Conservation (phyloP, 64 coral and sea anemone genomes). For the Catalaphyllia jardinei region DNA sequence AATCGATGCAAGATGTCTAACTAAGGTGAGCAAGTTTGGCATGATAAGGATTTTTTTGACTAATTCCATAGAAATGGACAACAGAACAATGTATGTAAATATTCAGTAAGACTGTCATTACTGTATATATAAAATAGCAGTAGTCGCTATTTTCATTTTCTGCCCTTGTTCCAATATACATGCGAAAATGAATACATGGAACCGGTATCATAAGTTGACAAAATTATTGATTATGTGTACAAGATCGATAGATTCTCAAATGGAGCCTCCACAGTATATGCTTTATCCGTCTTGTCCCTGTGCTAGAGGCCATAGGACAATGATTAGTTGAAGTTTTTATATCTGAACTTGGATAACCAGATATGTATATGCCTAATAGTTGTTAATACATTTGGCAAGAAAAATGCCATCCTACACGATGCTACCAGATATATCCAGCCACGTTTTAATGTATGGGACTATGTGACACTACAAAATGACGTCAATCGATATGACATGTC, state of each 20-base stretch:
- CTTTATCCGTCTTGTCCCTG: slow-evolving; percentile 61
- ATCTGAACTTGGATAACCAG: too few species aligned
- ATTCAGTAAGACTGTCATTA: slow-evolving; percentile 60
- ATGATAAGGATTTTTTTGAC: slow-evolving; percentile 77
- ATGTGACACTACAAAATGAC: slow-evolving; percentile 64
- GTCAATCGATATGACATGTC: slow-evolving; percentile 62
- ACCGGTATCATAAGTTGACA: too few species aligned
- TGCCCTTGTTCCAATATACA: slow-evolving; percentile 60
- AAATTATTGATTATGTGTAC: too few species aligned
- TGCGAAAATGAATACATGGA: slow-evolving; percentile 40
- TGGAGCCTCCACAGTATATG: slow-evolving; percentile 52
- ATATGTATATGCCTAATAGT: too few species aligned
- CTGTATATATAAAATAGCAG: slow-evolving; percentile 60
- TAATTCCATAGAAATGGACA: too few species aligned
- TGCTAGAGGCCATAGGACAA: slow-evolving; percentile 53
- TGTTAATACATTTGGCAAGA: too few species aligned
- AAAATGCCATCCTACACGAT: background rate
- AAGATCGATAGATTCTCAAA: background rate
- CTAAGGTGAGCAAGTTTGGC: slow-evolving; percentile 69
- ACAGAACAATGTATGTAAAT: background rate
- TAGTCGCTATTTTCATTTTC: slow-evolving; percentile 66
- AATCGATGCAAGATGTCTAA: slow-evolving; percentile 60
- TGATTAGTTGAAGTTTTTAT: slow-evolving; percentile 42
- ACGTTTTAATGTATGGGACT: slow-evolving; percentile 58
- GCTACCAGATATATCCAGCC: slow-evolving; percentile 12